Conservation (phyloP, 64 coral and sea anemone species). For the Stichodactyla helianthus region DNA sequence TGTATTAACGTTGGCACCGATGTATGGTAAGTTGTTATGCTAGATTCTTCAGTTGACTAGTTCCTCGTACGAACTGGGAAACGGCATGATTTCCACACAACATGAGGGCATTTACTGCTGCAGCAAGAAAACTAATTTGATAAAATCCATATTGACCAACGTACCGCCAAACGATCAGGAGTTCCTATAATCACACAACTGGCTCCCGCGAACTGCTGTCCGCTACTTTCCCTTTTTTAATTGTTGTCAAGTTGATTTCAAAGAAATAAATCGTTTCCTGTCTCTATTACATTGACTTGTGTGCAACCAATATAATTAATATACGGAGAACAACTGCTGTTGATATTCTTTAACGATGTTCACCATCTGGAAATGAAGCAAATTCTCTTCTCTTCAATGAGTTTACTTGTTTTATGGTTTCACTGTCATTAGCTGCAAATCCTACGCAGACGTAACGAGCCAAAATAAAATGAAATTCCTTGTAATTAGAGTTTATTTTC, state of each 20-base stretch:
- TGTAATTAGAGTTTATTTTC: neutral
- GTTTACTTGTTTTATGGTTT: neutral
- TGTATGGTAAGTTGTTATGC: neutral
- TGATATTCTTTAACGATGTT: neutral
- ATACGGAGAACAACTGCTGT: neutral
- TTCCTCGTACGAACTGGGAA: neutral
- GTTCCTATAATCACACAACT: neutral
- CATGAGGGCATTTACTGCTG: neutral
- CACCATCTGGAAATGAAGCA: neutral
- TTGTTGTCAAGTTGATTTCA: neutral
- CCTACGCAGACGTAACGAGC: neutral
- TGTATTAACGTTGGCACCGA: neutral
- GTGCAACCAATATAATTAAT: neutral
- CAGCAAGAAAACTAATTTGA: neutral
- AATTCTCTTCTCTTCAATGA: neutral
- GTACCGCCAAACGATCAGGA: neutral
- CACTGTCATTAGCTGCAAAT: neutral
- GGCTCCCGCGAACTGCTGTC: neutral
- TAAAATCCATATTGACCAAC: neutral
- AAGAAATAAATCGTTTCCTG: neutral
- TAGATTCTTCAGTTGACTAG: neutral
- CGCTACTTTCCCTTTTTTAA: neutral
- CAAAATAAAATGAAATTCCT: neutral
- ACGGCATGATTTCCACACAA: neutral
- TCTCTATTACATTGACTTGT: neutral